Base-by-base conservation (phyloP, 2,888 invertebrate genomes). In the Noctuana brunneofusca region DNA sequence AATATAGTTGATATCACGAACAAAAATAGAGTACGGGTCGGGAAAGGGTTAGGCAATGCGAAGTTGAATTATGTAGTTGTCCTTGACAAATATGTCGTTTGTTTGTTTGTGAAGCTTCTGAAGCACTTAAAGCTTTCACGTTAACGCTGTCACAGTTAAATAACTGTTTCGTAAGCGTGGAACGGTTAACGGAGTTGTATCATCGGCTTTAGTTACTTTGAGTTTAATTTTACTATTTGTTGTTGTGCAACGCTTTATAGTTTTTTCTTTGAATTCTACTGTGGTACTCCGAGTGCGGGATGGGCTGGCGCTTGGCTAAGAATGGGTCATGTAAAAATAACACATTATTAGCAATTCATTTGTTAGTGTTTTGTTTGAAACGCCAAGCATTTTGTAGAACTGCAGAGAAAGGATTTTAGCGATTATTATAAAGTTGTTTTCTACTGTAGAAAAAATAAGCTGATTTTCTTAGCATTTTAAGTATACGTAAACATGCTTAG, bases 321-420 rank as follows among this genome's bases (percentile, higher is more conserved):
- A 86, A 84, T 87, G 77, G 86, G 87, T 87, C 87, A 84, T 68
- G 68, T 80, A 76, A 78, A 86, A 87, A 87, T 87, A 87, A 73
- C 71, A 72, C 85, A 84, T 83, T 83, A 81, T 83, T 80, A 74
- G 80, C 22, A 81, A 68, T 84, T 84, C 83, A 81, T 86, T 81
- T 83, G 80, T 79, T 86, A 81, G 81, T 80, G 75, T 78, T 73
- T 74, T 76, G 69, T 73, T 69, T 66, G 70, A 64, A 63, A 70
- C 72, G 72, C 68, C 68, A 71, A 71, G 74, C 70, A 72, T 71
- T 70, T 63, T 72, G 69, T 82, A 79, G 83, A 80, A 62, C 58
- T 65, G 64, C 64, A 38, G 22, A 38, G 27, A 48, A 60, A 35
- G n/a, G 8, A 22, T 8, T 16, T 18, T 5, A 5, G n/a, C 8